Evolutionary conservation across 2,888 invertebrate species (phyloP), one percentile per base, ranked within the genome.

Genomic region (Nemurella pictetii): DNA sequence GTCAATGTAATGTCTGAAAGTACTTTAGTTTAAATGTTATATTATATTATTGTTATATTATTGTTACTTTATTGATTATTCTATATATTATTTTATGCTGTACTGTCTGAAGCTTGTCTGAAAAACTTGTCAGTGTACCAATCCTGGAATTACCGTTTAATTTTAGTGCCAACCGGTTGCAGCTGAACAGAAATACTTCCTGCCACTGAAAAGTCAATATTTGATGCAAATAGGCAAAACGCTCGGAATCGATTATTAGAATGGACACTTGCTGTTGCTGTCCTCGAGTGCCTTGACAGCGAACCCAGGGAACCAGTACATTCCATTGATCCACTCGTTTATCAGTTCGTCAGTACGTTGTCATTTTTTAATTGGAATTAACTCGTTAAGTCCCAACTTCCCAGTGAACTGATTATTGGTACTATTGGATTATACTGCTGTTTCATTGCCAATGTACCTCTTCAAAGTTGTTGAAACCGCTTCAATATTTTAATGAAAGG

Each of bases 101-200:
- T n/a, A n/a, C n/a, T n/a, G n/a, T n/a, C n/a, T n/a, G n/a, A n/a
- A n/a, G n/a, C n/a, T n/a, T n/a, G n/a, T n/a, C n/a, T n/a, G n/a
- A n/a, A n/a, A n/a, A n/a, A n/a, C n/a, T n/a, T n/a, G n/a, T 12
- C 20, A 55, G 32, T n/a, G 55, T 55, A 55, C 12, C 12, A 55
- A 55, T 12, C 9, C 9, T 55, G 20, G 55, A 55, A 20, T 55
- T 15, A 20, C 15, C 20, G 55, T 55, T 55, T 85, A 78, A 55
- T 87, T 87, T 29, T 86, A 89, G 89, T 89, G 89, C 87, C 88
- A 88, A 83, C 88, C 89, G 29, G 88, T 89, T 15, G 87, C 89
- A 86, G 88, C 87, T 80, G 88, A 87, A 55, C 85, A 87, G 82
- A 87, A 85, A 83, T 87, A 87, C 84, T 88, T 87, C 83, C 86